Percentiles rank a stretch among this genome's conserved stretches.
Conservation (phyloP, 2,888 invertebrate species). For the Scaptomyza flava region DNA sequence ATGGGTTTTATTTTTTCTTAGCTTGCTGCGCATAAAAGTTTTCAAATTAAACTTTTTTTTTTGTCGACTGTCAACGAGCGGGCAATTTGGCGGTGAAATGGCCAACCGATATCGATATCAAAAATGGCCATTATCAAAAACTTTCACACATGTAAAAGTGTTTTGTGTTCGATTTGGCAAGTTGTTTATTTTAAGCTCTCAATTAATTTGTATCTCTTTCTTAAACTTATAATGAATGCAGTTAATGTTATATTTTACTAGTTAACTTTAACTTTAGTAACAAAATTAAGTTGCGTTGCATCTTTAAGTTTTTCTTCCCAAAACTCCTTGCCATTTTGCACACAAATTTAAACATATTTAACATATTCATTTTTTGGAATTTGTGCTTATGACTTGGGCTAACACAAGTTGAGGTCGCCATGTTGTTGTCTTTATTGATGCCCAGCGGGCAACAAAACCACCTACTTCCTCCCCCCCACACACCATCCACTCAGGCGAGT, state of each 20-base stretch:
- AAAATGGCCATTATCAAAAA: slow-evolving; percentile 10
- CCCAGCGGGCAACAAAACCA: slow-evolving; percentile 56
- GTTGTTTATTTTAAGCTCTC: background rate
- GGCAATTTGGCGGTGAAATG: slow-evolving; percentile 33
- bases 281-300: no score
- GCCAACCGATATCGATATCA: slow-evolving; percentile 21
- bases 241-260: no score
- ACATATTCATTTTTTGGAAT: slow-evolving; percentile 25
- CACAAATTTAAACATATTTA: no score
- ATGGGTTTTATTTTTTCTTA: slow-evolving; percentile 16
- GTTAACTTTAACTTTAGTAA: no score
- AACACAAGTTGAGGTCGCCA: slow-evolving; percentile 37
- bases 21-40: slow-evolving; percentile 61
- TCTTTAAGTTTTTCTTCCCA: background rate
- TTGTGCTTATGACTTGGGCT: slow-evolving; percentile 55
- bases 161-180: background rate
- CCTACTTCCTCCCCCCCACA: background rate
- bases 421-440: slow-evolving; percentile 74
- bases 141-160: background rate
- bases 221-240: no score
- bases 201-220: background rate
- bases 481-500: slow-evolving; percentile 5
- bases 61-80: slow-evolving; percentile 54
- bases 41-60: slow-evolving; percentile 78
- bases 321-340: background rate